A percentile compares a stretch with the other conserved stretches of the same genome.
Evolutionary conservation across 2,797 vertebrate species (phyloP).

Genomic region (Toxotes lorentzi): DNA sequence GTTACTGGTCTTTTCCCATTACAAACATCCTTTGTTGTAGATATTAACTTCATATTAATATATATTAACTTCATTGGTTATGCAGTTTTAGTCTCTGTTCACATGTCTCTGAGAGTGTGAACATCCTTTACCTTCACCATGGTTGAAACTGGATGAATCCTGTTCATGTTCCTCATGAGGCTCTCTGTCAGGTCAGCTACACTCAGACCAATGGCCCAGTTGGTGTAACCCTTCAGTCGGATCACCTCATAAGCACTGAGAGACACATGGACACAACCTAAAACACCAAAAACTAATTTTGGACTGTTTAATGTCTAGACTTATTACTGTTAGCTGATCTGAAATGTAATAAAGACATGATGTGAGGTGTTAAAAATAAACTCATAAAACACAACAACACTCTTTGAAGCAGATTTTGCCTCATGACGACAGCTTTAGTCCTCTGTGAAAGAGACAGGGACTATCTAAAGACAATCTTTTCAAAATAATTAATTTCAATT

Average conservation of each 20-base stretch:
- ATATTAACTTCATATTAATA: too few relatives aligned
- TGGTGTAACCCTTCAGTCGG: conserved; percentile 96
- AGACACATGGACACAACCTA: conserved; percentile 16
- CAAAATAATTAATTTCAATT: background rate
- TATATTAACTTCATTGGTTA: too few relatives aligned
- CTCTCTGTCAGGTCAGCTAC: conserved; percentile 94
- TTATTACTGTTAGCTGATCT: background rate
- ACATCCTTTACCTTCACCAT: conserved; percentile 91
- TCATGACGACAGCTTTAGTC: conserved; percentile 2
- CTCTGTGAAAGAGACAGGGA: background rate
- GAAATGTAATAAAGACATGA: background rate
- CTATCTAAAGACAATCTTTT: background rate
- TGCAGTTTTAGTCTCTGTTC: background rate
- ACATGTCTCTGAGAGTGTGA: background rate
- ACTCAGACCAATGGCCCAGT: conserved; percentile 98
- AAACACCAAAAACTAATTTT: background rate
- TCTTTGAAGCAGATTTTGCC: background rate
- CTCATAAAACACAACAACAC: background rate
- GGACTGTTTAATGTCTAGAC: background rate
- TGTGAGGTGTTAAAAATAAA: conserved; percentile 4
- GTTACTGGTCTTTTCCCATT: background rate
- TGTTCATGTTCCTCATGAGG: conserved; percentile 92
- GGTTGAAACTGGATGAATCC: conserved; percentile 94
- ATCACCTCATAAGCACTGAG: conserved; percentile 96
- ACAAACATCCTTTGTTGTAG: background rate